Percentiles rank a stretch among this genome's conserved stretches.
These are phyloP conservation scores for Hemichromis elongatus DNA, from an alignment of 2,113 vertebrate genomes.

Conservation along the genomic window DNA sequence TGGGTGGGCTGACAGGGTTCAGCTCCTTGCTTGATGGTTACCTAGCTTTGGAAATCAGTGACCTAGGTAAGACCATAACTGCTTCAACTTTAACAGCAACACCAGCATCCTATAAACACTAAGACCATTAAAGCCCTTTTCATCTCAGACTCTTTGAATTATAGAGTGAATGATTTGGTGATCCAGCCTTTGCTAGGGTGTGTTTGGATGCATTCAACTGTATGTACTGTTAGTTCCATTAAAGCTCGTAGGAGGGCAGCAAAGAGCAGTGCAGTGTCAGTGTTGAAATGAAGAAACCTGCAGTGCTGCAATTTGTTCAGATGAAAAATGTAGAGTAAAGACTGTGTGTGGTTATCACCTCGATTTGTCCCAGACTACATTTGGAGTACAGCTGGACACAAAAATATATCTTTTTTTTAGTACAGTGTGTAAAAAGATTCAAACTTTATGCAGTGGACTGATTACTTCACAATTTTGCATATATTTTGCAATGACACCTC, in stretches of 20 bases:
- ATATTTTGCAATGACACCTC: not conserved
- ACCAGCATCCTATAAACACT: not conserved
- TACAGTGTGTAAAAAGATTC: not conserved
- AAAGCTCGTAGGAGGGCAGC: constrained; percentile 54
- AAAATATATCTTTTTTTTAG: not conserved
- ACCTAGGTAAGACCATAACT: constrained; percentile 52
- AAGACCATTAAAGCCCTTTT: not conserved
- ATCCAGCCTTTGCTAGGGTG: not conserved
- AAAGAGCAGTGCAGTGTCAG: constrained; percentile 35
- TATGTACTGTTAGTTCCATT: constrained; percentile 56
- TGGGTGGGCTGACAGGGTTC: constrained; percentile 90
- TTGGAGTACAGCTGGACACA: not conserved
- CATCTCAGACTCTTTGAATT: not conserved
- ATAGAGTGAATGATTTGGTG: not conserved
- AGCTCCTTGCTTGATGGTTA: constrained; percentile 87
- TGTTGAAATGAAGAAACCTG: not conserved
- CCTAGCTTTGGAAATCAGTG: constrained; percentile 76
- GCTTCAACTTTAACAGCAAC: no score
- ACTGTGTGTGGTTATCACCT: not conserved
- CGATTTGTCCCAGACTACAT: not conserved
- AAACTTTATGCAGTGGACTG: not conserved
- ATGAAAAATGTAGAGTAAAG: not conserved
- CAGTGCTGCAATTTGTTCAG: not conserved
- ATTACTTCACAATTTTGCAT: not conserved
- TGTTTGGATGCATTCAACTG: not conserved